A percentile compares a stretch with the other conserved stretches of the same genome.
These are phyloP conservation scores for Laupala kohalensis DNA, from an alignment of 1,140 invertebrate species.

Conservation along the genomic window DNA sequence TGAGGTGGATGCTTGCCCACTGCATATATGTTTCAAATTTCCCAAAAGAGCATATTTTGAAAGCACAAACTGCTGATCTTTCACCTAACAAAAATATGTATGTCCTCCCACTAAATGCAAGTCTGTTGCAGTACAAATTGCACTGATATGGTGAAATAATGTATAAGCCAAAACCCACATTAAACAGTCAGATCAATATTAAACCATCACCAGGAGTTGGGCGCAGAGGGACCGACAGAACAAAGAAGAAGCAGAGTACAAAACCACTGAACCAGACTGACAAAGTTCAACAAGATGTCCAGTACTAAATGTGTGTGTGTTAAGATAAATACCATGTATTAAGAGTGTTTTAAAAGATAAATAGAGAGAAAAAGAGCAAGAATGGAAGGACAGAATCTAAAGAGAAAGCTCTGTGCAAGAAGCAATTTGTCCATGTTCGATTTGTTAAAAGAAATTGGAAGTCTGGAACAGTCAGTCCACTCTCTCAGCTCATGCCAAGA, in stretches of 20 bases:
- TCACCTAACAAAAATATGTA: not conserved
- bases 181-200: not conserved
- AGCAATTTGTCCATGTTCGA: not conserved
- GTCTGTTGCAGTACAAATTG: not conserved
- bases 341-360: not conserved
- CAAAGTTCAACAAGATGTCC: not conserved
- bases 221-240: constrained; percentile 3
- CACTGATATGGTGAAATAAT: not conserved
- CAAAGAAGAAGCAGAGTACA: constrained; percentile 13
- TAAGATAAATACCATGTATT: not conserved
- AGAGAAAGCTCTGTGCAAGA: constrained; percentile 14
- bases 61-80: not conserved
- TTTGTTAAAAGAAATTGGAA: not conserved
- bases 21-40: not conserved
- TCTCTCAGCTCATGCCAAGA: not conserved
- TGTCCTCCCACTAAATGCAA: not conserved
- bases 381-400: constrained; percentile 13
- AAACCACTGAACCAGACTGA: constrained; percentile 1
- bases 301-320: constrained; percentile 13
- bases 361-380: not conserved
- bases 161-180: not conserved
- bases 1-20: not conserved
- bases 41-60: not conserved
- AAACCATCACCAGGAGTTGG: constrained; percentile 2
- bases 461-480: not conserved